Percentiles rank a stretch among this genome's conserved stretches.
phyloP scores from a whole-genome alignment of 1,140 invertebrate species.

The Psilanteris sp. region DNA sequence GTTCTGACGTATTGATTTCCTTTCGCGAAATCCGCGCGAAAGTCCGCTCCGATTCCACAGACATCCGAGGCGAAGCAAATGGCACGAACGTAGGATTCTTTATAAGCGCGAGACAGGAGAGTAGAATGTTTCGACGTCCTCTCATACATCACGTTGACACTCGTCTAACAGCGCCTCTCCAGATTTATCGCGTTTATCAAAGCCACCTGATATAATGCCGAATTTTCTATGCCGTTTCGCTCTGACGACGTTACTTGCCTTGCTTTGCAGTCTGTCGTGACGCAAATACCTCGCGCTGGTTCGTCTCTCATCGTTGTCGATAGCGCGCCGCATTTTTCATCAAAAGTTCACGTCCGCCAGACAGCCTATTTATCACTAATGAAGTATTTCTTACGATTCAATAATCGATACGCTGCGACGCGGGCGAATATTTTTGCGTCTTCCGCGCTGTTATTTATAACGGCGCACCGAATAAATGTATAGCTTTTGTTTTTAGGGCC shows the following conservation, averaged over 20 bases:
- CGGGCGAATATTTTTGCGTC: no score
- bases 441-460: no score
- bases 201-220: constrained; percentile 66
- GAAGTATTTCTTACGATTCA: constrained; percentile 6
- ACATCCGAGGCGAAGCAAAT: constrained; percentile 16
- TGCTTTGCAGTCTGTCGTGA: constrained; percentile 11
- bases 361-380: no score
- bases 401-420: constrained; percentile 1
- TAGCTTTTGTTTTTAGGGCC: no score
- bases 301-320: constrained; percentile 4
- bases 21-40: constrained; percentile 44
- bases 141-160: constrained; percentile 74
- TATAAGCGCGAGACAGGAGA: constrained; percentile 33
- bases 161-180: constrained; percentile 70
- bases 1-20: constrained; percentile 53
- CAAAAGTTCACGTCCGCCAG: neutral
- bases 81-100: constrained; percentile 21
- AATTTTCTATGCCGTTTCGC: constrained; percentile 62
- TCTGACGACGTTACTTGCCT: constrained; percentile 43
- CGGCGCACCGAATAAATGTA: no score
- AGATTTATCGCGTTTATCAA: constrained; percentile 76
- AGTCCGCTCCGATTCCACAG: constrained; percentile 38
- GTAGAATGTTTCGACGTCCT: constrained; percentile 54
- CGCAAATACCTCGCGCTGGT: constrained; percentile 4
- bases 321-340: neutral